Evolutionary conservation across 2,113 vertebrate genomes (phyloP).

Genomic region (Gopherus evgoodei): DNA sequence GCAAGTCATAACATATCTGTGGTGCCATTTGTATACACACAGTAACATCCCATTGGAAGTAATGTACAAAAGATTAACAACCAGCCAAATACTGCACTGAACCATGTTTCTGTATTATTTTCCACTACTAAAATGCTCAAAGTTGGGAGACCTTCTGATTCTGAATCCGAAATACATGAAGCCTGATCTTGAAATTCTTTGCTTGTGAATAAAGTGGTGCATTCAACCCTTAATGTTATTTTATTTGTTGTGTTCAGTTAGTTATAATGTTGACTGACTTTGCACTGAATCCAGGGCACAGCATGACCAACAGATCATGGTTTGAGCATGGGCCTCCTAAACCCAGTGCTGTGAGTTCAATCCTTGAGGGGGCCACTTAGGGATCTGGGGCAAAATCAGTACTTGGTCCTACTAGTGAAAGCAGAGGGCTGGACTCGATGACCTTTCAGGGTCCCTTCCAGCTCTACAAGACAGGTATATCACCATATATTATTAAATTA

Average conservation of each 20-base stretch:
- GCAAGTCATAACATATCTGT: neutral
- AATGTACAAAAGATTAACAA: neutral
- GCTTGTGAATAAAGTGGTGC: neutral
- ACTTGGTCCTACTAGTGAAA: too few species aligned
- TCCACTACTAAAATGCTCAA: neutral
- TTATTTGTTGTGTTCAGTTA: neutral
- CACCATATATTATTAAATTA: neutral
- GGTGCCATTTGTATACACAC: neutral
- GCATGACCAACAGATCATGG: neutral
- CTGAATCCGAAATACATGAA: neutral
- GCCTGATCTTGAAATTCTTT: neutral
- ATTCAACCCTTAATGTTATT: neutral
- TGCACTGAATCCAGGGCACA: neutral
- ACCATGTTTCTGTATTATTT: neutral
- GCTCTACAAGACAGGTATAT: too few species aligned
- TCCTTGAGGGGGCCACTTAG: too few species aligned
- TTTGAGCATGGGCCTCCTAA: too few species aligned
- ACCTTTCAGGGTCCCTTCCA: too few species aligned
- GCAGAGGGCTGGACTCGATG: too few species aligned
- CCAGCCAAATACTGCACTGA: neutral
- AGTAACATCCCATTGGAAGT: neutral
- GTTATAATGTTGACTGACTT: neutral
- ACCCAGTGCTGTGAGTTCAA: too few species aligned
- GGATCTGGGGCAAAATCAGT: too few species aligned
- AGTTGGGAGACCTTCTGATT: neutral